Conservation (phyloP, 2,797 vertebrate genomes). For the Heterohyrax brucei region DNA sequence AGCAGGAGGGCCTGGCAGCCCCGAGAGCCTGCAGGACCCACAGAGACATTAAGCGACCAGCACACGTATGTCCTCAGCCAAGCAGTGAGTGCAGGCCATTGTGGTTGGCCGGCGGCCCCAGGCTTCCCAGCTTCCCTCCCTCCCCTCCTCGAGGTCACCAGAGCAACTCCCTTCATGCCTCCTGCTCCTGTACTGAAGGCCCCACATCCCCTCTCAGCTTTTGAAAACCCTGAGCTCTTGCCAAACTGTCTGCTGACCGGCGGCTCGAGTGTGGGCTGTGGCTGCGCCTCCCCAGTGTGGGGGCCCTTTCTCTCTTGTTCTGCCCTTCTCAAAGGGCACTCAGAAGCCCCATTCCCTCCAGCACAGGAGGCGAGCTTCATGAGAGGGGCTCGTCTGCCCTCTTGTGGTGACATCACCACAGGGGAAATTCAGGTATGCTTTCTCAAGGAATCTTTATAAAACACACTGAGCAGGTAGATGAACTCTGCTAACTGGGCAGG, state of each 20-base stretch:
- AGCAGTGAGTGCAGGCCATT: neutral
- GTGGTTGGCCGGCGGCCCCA: too few relatives aligned
- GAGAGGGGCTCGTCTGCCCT: neutral
- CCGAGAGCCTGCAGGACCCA: neutral
- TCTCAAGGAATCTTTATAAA: neutral
- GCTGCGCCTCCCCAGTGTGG: neutral
- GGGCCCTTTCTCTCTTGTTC: neutral
- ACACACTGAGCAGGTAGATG: neutral
- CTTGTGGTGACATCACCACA: neutral
- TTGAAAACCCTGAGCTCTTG: neutral
- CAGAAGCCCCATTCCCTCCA: neutral
- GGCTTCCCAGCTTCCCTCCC: neutral
- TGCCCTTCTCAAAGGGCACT: neutral
- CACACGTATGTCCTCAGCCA: neutral
- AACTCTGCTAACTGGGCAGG: neutral
- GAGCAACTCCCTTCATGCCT: neutral
- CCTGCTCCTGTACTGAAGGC: neutral
- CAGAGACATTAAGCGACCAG: neutral
- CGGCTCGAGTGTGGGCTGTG: neutral
- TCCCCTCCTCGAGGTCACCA: neutral
- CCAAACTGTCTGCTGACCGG: neutral
- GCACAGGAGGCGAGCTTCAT: neutral
- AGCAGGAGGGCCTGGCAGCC: too few relatives aligned
- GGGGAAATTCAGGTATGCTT: neutral
- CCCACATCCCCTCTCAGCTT: neutral